A percentile compares a stretch with the other conserved stretches of the same genome.
phyloP scores from a whole-genome alignment of 1,140 invertebrate genomes.

The Vanessa atalanta region DNA sequence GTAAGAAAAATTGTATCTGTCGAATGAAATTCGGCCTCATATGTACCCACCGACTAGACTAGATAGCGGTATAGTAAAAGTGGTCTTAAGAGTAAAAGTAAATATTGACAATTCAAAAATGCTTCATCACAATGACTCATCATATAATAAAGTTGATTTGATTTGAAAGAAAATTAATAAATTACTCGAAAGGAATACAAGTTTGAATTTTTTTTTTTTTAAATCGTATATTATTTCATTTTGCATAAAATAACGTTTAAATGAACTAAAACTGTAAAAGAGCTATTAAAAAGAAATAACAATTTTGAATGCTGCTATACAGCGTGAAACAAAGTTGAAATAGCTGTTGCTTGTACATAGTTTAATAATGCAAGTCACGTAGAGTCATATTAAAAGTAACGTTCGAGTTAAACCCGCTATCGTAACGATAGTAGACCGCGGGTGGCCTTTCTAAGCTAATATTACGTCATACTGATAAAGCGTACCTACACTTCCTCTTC shows the following conservation, averaged over 20 bases:
- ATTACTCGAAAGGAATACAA: too few relatives aligned
- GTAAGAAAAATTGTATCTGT: too few relatives aligned
- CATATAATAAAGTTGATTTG: too few relatives aligned
- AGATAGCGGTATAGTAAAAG: too few relatives aligned
- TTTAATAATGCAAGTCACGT: slow-evolving; percentile 37
- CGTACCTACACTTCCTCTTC: slow-evolving; percentile 30
- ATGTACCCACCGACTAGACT: too few relatives aligned
- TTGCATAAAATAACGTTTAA: slow-evolving; percentile 2
- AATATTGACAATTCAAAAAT: too few relatives aligned
- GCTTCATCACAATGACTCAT: too few relatives aligned
- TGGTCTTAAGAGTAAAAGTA: too few relatives aligned
- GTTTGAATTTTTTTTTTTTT: too few relatives aligned
- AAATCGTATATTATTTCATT: background rate
- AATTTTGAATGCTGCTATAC: slow-evolving; percentile 10
- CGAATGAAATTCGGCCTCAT: too few relatives aligned
- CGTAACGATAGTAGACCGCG: slow-evolving; percentile 31
- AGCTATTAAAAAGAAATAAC: slow-evolving; percentile 4
- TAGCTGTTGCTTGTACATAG: slow-evolving; percentile 26
- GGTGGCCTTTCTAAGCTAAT: slow-evolving; percentile 36
- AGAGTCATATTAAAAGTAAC: slow-evolving; percentile 37
- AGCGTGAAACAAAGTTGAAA: slow-evolving; percentile 27
- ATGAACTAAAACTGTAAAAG: slow-evolving; percentile 5
- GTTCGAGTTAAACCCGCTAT: slow-evolving; percentile 29
- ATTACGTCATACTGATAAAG: slow-evolving; percentile 38
- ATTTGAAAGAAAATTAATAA: too few relatives aligned